Conservation (phyloP, 2,113 vertebrate genomes). For the Silurus glanis region DNA sequence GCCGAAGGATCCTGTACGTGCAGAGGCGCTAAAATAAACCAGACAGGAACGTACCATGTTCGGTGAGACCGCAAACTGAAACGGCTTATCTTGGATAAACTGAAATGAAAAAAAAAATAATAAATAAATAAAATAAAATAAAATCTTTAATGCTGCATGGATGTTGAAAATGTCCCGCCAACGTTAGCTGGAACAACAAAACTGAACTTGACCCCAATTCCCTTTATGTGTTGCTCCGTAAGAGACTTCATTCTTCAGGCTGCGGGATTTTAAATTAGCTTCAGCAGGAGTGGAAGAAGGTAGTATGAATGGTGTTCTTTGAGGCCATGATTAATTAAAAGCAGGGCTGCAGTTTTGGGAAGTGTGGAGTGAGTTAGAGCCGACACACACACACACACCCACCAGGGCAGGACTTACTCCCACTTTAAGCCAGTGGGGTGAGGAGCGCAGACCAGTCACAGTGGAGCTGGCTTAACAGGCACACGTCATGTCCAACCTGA, state of each 20-base stretch:
- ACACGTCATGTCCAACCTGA: constrained; percentile 34
- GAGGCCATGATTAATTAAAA: constrained; percentile 51
- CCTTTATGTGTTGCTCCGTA: neutral
- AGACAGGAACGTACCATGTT: constrained; percentile 13
- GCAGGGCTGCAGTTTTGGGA: constrained; percentile 41
- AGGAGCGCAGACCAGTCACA: constrained; percentile 46
- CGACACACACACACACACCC: constrained; percentile 13
- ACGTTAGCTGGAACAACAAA: neutral
- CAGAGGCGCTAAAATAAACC: constrained; percentile 38
- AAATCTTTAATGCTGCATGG: neutral
- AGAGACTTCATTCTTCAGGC: constrained; percentile 13
- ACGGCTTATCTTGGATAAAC: constrained; percentile 9
- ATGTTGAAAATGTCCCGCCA: neutral
- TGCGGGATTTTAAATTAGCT: neutral
- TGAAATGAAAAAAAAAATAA: neutral
- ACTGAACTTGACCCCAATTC: neutral
- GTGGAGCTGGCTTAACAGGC: constrained; percentile 26
- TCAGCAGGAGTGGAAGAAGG: neutral
- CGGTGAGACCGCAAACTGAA: constrained; percentile 12
- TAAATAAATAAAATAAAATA: neutral
- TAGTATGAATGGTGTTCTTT: constrained; percentile 51
- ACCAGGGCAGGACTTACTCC: constrained; percentile 8
- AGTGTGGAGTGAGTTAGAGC: constrained; percentile 30
- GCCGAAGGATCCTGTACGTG: constrained; percentile 20
- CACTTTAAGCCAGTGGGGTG: constrained; percentile 48